Evolutionary conservation across 2,113 vertebrate species (phyloP), one percentile per base, ranked within the genome.

Genomic region (Phylloscopus whistleri): DNA sequence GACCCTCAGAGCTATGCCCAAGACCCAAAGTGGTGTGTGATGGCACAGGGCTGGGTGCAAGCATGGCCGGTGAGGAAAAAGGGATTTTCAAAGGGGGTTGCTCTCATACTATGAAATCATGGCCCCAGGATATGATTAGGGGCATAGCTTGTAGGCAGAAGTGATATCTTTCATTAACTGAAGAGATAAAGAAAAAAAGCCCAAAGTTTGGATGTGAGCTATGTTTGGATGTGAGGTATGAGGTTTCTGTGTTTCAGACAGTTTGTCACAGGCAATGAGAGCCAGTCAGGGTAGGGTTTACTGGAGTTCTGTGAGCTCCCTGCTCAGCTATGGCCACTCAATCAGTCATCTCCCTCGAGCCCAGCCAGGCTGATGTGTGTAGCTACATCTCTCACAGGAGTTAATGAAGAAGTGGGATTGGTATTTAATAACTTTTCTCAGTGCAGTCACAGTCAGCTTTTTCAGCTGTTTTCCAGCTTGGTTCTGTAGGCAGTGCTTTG

Each of bases 261-360:
- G 37, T 60, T 52, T 27, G 30, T 24, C 35, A 6, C 0, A 16
- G 66, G 56, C 48, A 77, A 23, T 33, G 35, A 37, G 6, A 70
- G 46, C 6, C 49, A 56, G 64, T 8, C 46, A 83, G 51, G 37
- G 15, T 6, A 35, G 4, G 19, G 46, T 31, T 56, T 41, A 6
- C 12, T 26, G 37, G 19, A 56, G 10, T 14, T 68, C 27, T 3
- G 14, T 1, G 27, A 39, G 35, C 39, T 67, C 56, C 62, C 82
- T 46, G 23, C 26, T 59, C 60, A 26, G 33, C 33, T 59, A 9
- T 2, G 11, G 28, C 31, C 39, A 55, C 19, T 53, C 18, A 10
- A 8, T 19, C 3, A 4, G 20, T 7, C 30, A 51, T 16, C 24
- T 48, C 27, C 13, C 26, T 67, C 0, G 0, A 67, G 52, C 31